phyloP scores from a whole-genome alignment of 2,797 vertebrate genomes.

The Tragelaphus oryx region DNA sequence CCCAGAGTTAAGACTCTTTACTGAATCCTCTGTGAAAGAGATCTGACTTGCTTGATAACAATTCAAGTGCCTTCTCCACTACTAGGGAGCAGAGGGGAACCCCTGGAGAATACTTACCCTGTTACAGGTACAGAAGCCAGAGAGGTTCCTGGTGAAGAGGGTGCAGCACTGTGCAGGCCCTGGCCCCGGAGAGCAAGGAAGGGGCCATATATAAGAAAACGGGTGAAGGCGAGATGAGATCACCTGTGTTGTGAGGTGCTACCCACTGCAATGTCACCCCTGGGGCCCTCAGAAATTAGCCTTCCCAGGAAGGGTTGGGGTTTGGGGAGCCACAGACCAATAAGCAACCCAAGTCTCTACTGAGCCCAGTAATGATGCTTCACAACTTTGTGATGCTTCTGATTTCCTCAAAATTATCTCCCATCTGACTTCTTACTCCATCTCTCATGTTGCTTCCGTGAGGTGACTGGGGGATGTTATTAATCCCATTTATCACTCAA shows the following conservation, averaged over 20 bases:
- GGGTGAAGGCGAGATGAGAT: background rate
- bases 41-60: background rate
- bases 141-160: background rate
- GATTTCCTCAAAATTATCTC: background rate
- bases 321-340: background rate
- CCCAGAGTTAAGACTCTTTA: background rate
- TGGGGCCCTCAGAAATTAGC: constrained; percentile 44
- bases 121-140: background rate
- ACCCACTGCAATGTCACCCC: background rate
- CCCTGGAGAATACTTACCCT: background rate
- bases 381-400: background rate
- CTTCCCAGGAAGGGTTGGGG: background rate
- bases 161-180: background rate
- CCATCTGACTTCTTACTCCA: background rate
- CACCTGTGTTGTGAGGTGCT: background rate
- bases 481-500: background rate
- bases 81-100: background rate
- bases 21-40: background rate
- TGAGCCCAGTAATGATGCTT: constrained; percentile 4
- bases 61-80: background rate
- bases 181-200: background rate
- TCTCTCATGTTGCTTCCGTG: background rate
- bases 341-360: constrained; percentile 9
- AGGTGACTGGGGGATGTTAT: background rate
- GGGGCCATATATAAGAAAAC: constrained; percentile 3